phyloP scores from a whole-genome alignment of 2,888 invertebrate species.

The Orthonevra nobilis region DNA sequence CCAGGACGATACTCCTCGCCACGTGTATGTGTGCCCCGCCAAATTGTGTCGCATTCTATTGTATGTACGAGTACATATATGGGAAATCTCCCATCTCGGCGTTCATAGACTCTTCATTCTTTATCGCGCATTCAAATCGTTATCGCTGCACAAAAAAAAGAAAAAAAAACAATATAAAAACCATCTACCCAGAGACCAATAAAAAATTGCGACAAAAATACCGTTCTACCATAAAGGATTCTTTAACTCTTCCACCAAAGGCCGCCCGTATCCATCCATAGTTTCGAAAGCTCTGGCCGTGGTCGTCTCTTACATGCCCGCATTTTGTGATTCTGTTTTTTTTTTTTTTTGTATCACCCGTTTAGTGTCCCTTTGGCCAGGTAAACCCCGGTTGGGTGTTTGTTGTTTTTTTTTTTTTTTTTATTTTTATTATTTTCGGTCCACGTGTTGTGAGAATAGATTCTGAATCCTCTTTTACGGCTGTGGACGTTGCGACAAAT shows the following conservation, averaged over 20 bases:
- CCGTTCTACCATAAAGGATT: constrained; percentile 50
- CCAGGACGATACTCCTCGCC: too few relatives aligned
- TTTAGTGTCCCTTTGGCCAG: constrained; percentile 39
- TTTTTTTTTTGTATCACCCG: constrained; percentile 23
- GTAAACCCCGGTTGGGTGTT: constrained; percentile 21
- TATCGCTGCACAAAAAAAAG: constrained; percentile 61
- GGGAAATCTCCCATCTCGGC: too few relatives aligned
- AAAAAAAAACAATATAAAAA: too few relatives aligned
- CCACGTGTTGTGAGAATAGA: constrained; percentile 43
- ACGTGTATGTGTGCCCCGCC: too few relatives aligned
- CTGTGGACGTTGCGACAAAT: constrained; percentile 64
- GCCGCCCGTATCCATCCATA: neutral
- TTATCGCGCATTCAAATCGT: constrained; percentile 65
- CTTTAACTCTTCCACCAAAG: constrained; percentile 28
- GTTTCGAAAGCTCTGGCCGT: constrained; percentile 17
- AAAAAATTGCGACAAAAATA: constrained; percentile 69
- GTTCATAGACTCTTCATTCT: constrained; percentile 55
- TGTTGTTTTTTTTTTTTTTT: too few relatives aligned
- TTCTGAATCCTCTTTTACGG: constrained; percentile 46
- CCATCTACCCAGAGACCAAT: constrained; percentile 57
- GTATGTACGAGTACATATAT: constrained; percentile 4
- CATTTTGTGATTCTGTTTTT: too few relatives aligned
- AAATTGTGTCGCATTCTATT: constrained; percentile 57
- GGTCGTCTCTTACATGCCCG: constrained; percentile 14
- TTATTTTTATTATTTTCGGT: constrained; percentile 43